These are phyloP conservation scores for Hypothenemus hampei DNA, from an alignment of 1,140 invertebrate species.

Conservation along the genomic window DNA sequence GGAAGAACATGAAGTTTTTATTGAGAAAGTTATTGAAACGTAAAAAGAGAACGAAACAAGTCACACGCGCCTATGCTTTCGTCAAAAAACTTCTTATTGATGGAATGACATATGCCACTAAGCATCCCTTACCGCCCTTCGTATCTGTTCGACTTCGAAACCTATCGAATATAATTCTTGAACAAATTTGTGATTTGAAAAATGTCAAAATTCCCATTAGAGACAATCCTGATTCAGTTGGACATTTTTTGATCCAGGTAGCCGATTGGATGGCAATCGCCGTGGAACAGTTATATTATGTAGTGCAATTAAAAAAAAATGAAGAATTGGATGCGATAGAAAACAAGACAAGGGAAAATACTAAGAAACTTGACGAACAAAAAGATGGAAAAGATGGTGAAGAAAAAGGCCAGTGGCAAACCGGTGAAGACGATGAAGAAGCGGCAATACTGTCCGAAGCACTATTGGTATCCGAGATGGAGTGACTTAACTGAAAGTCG, in stretches of 20 bases:
- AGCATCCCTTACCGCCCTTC: conserved; percentile 33
- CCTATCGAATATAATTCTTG: conserved; percentile 36
- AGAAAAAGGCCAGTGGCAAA: not conserved
- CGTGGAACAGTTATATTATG: conserved; percentile 36
- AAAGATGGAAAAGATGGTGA: conserved; percentile 5
- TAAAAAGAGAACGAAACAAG: conserved; percentile 19
- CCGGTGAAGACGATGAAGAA: not conserved
- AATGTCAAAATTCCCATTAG: conserved; percentile 30
- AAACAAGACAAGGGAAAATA: conserved; percentile 9
- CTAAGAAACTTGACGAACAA: conserved; percentile 4
- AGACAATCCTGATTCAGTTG: conserved; percentile 26
- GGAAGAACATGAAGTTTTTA: conserved; percentile 29
- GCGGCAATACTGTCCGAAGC: conserved; percentile 1
- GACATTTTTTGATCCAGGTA: conserved; percentile 27
- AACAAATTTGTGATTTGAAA: conserved; percentile 33
- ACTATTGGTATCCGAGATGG: conserved; percentile 14
- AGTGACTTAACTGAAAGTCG: too few relatives aligned
- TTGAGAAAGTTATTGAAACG: conserved; percentile 22
- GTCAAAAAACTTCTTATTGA: conserved; percentile 29
- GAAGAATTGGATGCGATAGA: conserved; percentile 31
- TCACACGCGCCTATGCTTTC: conserved; percentile 30
- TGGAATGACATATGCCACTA: conserved; percentile 27
- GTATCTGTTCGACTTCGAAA: conserved; percentile 36
- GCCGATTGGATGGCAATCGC: conserved; percentile 38
- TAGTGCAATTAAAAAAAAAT: conserved; percentile 35